Evolutionary conservation across 2,113 vertebrate genomes (phyloP), one percentile per base, ranked within the genome.

Genomic region (Clupea harengus): DNA sequence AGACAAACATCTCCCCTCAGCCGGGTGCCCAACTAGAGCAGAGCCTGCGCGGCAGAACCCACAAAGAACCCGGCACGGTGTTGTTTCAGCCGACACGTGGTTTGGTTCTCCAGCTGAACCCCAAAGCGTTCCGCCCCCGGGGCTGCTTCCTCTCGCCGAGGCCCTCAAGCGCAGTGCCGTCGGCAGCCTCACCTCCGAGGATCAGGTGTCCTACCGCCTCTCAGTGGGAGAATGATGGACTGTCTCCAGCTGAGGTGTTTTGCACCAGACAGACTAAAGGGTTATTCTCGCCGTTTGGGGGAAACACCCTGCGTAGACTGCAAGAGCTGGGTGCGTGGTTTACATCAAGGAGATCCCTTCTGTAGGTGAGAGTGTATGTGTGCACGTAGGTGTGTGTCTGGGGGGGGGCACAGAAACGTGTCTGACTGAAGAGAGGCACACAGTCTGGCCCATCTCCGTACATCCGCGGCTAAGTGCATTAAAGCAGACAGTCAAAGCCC

Each of bases 391-490:
- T 32, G 67, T 32, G n/a, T 11, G 67, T 11, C 8, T 15, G 67
- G 13, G 67, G 13, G 67, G 32, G 67, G 4, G 60, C 17, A 50
- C 13, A 25, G 45, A 88, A 81, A 88, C 78, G 50, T 67, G 46
- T 81, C 75, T 88, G 50, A 88, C 60, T 57, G 54, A 86, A 22
- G 84, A 87, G 46, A 87, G 78, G 83, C 64, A 84, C 45, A 84
- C 64, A 82, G 44, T 32, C 25, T 6, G 32, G n/a, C 17, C 44
- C 32, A 50, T 60, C 49, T 85, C 44, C 82, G 45, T 81, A 86
- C 67, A 78, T 81, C 46, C 28, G 82, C 46, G 47, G 54, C 39
- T 83, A 44, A 80, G 81, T 49, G 67, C 67, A 83, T 18, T 45
- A 45, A 78, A 67, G 80, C 67, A 84, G 4, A 72, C 57, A 84